phyloP scores from a whole-genome alignment of 1,140 invertebrate genomes.

The Acromyrmex heyeri region DNA sequence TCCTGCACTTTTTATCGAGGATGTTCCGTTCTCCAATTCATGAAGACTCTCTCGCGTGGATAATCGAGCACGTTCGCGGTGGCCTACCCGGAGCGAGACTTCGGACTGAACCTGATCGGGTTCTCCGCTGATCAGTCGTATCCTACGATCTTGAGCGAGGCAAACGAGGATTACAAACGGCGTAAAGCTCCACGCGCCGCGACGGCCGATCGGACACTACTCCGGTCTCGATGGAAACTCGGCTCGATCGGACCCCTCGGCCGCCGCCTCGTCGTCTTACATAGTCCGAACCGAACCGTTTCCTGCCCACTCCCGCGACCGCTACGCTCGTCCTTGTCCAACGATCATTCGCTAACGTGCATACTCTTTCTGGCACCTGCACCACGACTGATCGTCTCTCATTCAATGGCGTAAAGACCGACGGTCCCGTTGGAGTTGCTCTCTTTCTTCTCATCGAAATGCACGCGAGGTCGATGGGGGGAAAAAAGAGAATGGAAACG shows the following conservation, averaged over 20 bases:
- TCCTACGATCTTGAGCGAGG: neutral
- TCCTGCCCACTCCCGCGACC: slow-evolving; percentile 73
- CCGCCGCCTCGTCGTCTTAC: slow-evolving; percentile 76
- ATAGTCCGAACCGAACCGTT: slow-evolving; percentile 66
- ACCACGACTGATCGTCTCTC: slow-evolving; percentile 25
- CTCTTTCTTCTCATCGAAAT: neutral
- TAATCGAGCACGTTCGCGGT: neutral
- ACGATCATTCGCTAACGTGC: neutral
- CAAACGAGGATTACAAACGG: neutral
- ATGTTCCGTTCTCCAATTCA: slow-evolving; percentile 2
- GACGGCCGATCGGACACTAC: slow-evolving; percentile 76
- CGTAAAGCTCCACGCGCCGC: slow-evolving; percentile 69
- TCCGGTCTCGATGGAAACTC: slow-evolving; percentile 72
- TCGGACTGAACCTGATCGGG: neutral
- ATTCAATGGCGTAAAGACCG: slow-evolving; percentile 38
- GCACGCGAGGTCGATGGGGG: neutral
- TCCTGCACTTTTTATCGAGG: slow-evolving; percentile 1
- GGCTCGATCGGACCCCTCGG: slow-evolving; percentile 72
- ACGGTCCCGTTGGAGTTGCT: neutral
- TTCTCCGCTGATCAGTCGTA: neutral
- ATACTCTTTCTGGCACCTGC: slow-evolving; percentile 55
- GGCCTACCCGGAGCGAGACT: neutral
- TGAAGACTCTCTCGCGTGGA: neutral
- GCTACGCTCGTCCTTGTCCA: slow-evolving; percentile 61
- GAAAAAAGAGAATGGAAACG: neutral